These are phyloP conservation scores for Intellagama lesueurii DNA, from an alignment of 2,797 vertebrate genomes.

Conservation along the genomic window DNA sequence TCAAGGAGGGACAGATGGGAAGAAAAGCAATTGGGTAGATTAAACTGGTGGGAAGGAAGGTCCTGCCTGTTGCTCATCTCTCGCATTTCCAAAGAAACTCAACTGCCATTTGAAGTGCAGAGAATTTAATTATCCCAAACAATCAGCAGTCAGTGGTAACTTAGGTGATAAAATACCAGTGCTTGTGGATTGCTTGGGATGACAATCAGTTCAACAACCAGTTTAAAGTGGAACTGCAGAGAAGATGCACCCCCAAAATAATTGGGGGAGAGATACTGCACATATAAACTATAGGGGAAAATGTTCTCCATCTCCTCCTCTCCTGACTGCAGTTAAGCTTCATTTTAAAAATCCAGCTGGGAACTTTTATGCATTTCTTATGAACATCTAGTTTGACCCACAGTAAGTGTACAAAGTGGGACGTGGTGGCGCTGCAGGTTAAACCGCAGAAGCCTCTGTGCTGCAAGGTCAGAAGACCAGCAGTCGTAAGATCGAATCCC, in stretches of 20 bases:
- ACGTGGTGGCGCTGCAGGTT: no score
- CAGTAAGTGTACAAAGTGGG: no score
- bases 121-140: not conserved
- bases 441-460: no score
- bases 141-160: not conserved
- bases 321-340: not conserved
- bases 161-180: no score
- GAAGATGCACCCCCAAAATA: no score
- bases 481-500: no score
- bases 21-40: not conserved
- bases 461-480: no score
- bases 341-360: not conserved
- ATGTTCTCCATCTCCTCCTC: not conserved
- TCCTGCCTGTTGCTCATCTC: not conserved
- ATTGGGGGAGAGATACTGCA: not conserved
- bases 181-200: no score
- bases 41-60: not conserved
- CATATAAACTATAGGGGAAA: not conserved
- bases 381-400: not conserved
- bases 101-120: not conserved
- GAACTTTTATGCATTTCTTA: not conserved
- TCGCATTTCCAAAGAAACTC: not conserved
- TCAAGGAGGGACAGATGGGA: not conserved
- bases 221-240: no score
- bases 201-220: no score